These are phyloP conservation scores for Eristalinus sepulchralis DNA, from an alignment of 2,888 invertebrate species.

Conservation along the genomic window DNA sequence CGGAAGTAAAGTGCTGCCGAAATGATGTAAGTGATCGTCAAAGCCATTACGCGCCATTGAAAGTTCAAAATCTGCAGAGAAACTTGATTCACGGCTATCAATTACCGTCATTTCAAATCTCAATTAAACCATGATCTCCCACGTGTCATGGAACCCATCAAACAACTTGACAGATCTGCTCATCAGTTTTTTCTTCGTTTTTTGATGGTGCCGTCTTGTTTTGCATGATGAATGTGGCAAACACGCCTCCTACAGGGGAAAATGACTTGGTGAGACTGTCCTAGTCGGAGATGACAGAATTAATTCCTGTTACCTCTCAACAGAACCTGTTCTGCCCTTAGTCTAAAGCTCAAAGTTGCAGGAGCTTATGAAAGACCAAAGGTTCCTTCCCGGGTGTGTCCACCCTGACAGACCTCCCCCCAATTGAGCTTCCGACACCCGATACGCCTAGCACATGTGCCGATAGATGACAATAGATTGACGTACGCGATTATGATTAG, in stretches of 20 bases:
- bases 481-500: slow-evolving; percentile 26
- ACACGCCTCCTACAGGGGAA: background rate
- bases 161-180: background rate
- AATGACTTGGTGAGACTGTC: background rate
- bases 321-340: background rate
- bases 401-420: background rate
- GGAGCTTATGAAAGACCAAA: background rate
- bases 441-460: background rate
- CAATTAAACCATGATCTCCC: background rate
- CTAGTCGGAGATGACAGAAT: background rate
- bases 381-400: background rate
- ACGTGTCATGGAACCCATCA: background rate
- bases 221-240: background rate
- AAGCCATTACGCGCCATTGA: background rate
- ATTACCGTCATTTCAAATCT: background rate
- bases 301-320: background rate
- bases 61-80: background rate
- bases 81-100: background rate
- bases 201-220: background rate
- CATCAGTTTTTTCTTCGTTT: background rate
- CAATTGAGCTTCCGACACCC: background rate
- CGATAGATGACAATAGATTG: background rate
- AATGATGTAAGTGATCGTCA: background rate
- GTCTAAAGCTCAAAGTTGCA: background rate
- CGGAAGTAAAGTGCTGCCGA: background rate